Base-by-base conservation (phyloP, 1,140 invertebrate genomes). In the Trachymyrmex septentrionalis region DNA sequence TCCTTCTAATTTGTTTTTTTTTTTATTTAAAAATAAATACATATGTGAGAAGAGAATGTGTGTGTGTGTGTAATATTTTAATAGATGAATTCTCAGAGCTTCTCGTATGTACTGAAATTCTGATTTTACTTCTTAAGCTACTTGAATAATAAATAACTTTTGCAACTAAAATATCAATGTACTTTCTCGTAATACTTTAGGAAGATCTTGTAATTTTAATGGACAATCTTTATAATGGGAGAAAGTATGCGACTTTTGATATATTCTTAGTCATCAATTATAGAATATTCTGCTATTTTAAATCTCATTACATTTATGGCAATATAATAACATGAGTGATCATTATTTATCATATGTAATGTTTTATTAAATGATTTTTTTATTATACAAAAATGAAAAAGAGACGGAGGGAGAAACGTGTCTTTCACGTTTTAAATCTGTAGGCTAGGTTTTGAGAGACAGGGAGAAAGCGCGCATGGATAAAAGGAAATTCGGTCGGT, bases 401-500 rank as follows among this genome's bases (percentile, higher is more conserved):
- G n/a, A 3, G 34, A 72, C 3, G 5, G 9, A 57, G 34, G 6
- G 16, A 57, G 34, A 34, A 34, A 19, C 4, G 3, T 59, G 61
- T 59, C 7, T 50, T 14, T 66, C 30, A 9, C 24, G 16, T 30
- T 61, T 61, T 30, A 34, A 73, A 82, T 82, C 67, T 30, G 21
- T 34, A 61, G n/a, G 12, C 14, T 67, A 27, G 10, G 21, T 73
- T 73, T 84, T 75, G 24, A 82, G 34, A 27, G 69, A 21, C 55
- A 44, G 14, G 19, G 80, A 73, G 80, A 84, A 84, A 84, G 80
- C 80, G 80, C 69, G 27, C 53, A 6, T 63, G 38, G 44, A 84
- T 84, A 57, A 84, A 84, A 75, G 80, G 80, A 75, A 84, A 84
- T 84, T 84, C 55, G 19, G 80, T 72, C 78, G 67, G 21, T 21